These are phyloP conservation scores for Masnerella sp. DNA, from an alignment of 2,888 invertebrate species.

Conservation along the genomic window DNA sequence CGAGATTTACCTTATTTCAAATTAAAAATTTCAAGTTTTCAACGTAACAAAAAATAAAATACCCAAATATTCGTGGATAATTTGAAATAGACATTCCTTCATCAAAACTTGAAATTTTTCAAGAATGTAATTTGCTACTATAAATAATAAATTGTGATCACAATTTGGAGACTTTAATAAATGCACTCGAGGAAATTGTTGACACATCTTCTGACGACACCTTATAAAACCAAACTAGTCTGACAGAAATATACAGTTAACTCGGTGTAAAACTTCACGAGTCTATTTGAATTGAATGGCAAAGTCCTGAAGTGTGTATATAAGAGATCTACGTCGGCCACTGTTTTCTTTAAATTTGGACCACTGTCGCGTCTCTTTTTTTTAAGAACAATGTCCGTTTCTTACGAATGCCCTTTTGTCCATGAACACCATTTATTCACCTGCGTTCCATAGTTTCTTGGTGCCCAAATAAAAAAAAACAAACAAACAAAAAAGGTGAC, in stretches of 20 bases:
- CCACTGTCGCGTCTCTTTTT: slow-evolving; percentile 26
- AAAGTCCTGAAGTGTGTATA: slow-evolving; percentile 20
- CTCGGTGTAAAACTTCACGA: slow-evolving; percentile 41
- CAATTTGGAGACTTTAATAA: too few species aligned
- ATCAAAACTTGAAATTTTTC: too few species aligned
- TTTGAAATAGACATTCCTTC: too few species aligned
- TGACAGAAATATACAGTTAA: slow-evolving; percentile 48
- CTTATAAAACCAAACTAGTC: slow-evolving; percentile 30
- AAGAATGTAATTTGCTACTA: background rate
- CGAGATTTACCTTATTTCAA: too few species aligned
- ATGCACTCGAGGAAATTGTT: too few species aligned
- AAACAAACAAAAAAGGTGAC: background rate
- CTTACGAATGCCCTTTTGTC: slow-evolving; percentile 21
- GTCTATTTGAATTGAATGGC: slow-evolving; percentile 55
- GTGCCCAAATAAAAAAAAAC: background rate
- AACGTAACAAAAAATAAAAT: background rate
- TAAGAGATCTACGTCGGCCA: slow-evolving; percentile 35
- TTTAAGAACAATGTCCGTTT: slow-evolving; percentile 24
- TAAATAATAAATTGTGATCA: background rate
- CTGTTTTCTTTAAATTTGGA: slow-evolving; percentile 54
- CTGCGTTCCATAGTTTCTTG: background rate
- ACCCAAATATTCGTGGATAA: background rate
- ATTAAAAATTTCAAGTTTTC: too few species aligned
- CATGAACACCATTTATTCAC: background rate
- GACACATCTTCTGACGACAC: slow-evolving; percentile 7